Base-by-base conservation (phyloP, 2,888 invertebrate species). In the Sphaerophoria rueppellii region DNA sequence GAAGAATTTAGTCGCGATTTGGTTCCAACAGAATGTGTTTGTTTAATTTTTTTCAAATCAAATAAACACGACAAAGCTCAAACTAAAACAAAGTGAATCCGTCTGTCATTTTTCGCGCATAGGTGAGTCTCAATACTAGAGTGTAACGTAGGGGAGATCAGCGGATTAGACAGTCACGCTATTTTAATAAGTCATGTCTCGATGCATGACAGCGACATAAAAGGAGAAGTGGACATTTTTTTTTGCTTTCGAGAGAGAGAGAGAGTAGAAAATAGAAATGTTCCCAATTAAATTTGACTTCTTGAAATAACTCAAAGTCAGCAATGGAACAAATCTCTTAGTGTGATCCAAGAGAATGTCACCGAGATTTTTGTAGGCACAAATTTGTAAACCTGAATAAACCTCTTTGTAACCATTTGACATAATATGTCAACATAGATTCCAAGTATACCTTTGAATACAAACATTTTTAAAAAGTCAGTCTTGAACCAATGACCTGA, bases 141-240 rank as follows among this genome's bases (percentile, higher is more conserved):
- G 83, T 80, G 80, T 75, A 79, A 80, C 80, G 76, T 85, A 80
- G 80, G 72, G 67, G 61, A 85, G 85, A 85, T 85, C 76, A 70
- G 55, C 54, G 75, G 85, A 85, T 85, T 81, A 85, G 63, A 60
- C 52, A 77, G 85, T 85, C 85, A 85, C 85, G 85, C 85, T 85
- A 85, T 85, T 85, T 85, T 85, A 81, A 85, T 85, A 85, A 85
- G 85, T 85, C 85, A 85, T 85, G 85, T 81, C 80, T 69, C 40
- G 69, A 70, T 73, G 73, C 80, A 83, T 76, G 75, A 83, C 79
- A 75, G 67, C 32, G 55, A 61, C 72, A 72, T 72, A 78, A 75
- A 43, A 65, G 9, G 57, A 65, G 71, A 60, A 76, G 35, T 70
- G 71, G 70, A 82, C 70, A 60, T 69, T n/a, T 57, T 57, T 57